phyloP scores from a whole-genome alignment of 2,113 vertebrate species.

The Alethe castanea region DNA sequence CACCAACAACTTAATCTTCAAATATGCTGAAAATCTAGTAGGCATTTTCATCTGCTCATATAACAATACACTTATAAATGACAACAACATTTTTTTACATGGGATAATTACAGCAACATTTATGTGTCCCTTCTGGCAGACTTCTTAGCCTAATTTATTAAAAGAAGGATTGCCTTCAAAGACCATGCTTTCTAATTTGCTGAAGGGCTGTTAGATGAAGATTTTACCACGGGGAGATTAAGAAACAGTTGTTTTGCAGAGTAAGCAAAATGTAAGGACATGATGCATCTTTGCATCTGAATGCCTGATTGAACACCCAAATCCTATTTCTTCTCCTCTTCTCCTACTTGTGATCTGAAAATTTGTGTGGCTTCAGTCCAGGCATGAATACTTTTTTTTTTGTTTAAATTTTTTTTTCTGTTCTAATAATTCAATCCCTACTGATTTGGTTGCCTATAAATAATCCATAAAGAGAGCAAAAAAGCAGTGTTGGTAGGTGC shows the following conservation, averaged over 20 bases:
- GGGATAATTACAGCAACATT: neutral
- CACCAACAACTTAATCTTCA: neutral
- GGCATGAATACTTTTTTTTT: neutral
- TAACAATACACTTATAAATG: neutral
- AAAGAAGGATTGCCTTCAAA: neutral
- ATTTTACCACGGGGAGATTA: neutral
- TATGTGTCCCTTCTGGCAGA: neutral
- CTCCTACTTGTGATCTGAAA: neutral
- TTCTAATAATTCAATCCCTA: neutral
- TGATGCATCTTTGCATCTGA: neutral
- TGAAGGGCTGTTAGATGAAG: neutral
- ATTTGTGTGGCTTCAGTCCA: neutral
- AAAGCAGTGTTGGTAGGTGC: neutral
- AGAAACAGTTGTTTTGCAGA: neutral
- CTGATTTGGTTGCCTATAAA: neutral
- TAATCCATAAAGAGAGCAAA: neutral
- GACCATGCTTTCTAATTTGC: neutral
- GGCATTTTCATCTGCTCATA: neutral
- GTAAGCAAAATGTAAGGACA: neutral
- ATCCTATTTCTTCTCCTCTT: neutral
- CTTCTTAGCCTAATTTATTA: neutral
- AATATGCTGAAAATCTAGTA: neutral
- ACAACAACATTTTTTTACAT: neutral
- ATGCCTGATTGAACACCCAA: neutral
- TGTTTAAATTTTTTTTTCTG: neutral